phyloP scores from a whole-genome alignment of 1,140 invertebrate species.

The Acromyrmex echinatior region DNA sequence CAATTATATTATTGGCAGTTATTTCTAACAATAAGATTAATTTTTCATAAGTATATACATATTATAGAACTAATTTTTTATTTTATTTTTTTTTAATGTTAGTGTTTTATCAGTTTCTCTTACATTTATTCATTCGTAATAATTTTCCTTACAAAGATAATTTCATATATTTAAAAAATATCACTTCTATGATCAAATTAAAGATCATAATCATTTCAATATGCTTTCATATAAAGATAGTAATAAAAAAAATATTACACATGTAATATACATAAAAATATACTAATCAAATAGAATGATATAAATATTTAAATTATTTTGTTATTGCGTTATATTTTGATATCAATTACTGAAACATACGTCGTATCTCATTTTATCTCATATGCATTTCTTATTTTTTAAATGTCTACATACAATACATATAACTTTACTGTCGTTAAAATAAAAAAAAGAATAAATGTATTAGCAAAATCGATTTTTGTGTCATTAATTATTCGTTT shows the following conservation, averaged over 20 bases:
- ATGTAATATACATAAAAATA: neutral
- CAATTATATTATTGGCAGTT: neutral
- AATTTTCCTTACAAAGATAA: neutral
- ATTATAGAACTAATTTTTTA: neutral
- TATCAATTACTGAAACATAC: neutral
- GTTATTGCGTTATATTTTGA: neutral
- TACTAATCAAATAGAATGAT: neutral
- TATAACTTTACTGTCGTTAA: neutral
- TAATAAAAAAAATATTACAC: neutral
- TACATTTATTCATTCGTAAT: neutral
- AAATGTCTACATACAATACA: neutral
- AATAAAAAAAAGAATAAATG: neutral
- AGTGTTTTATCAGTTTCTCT: neutral
- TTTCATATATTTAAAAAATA: neutral
- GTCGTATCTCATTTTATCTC: neutral
- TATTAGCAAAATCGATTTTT: neutral
- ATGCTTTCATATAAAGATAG: neutral
- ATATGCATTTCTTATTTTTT: neutral
- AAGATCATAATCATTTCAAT: neutral
- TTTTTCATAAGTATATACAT: neutral
- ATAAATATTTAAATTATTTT: neutral
- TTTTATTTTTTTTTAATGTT: neutral
- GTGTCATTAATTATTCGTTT: neutral
- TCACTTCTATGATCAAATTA: neutral
- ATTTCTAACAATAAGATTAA: neutral